phyloP scores from a whole-genome alignment of 2,113 vertebrate genomes.

The Pterophyllum scalare region DNA sequence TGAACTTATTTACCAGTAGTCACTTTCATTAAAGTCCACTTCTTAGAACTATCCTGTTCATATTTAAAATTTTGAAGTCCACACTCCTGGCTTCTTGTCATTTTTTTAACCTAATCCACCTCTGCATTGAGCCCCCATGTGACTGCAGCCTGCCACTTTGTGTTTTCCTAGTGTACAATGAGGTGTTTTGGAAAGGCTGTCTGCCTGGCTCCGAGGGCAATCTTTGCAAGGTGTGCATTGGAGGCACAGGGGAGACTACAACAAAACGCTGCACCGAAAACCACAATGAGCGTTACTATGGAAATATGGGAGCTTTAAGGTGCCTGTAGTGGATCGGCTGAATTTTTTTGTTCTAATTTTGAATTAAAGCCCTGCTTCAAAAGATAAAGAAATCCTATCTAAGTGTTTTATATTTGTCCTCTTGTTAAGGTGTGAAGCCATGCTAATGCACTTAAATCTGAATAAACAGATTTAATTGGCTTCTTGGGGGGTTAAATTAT shows the following conservation, averaged over 20 bases:
- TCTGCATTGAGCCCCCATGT: neutral
- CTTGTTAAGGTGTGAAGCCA: neutral
- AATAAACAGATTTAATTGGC: neutral
- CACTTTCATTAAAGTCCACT: neutral
- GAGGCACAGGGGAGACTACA: constrained; percentile 81
- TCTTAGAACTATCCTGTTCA: neutral
- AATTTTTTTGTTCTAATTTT: neutral
- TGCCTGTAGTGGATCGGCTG: constrained; percentile 43
- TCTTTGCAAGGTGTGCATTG: constrained; percentile 91
- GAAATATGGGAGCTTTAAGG: constrained; percentile 91
- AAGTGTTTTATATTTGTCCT: neutral
- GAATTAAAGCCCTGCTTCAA: neutral
- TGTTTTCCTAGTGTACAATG: constrained; percentile 79
- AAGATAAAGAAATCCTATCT: neutral
- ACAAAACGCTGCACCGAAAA: constrained; percentile 86
- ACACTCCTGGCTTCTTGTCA: neutral
- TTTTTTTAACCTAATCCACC: neutral
- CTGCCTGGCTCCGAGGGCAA: constrained; percentile 86
- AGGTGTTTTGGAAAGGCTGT: constrained; percentile 91
- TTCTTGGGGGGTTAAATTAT: too few species aligned
- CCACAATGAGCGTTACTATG: constrained; percentile 90
- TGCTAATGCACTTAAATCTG: neutral
- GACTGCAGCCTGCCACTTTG: neutral
- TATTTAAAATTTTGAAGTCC: neutral
- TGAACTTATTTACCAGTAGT: neutral